Conservation (phyloP, 1,140 invertebrate genomes). For the Oncopodura yosiiana region DNA sequence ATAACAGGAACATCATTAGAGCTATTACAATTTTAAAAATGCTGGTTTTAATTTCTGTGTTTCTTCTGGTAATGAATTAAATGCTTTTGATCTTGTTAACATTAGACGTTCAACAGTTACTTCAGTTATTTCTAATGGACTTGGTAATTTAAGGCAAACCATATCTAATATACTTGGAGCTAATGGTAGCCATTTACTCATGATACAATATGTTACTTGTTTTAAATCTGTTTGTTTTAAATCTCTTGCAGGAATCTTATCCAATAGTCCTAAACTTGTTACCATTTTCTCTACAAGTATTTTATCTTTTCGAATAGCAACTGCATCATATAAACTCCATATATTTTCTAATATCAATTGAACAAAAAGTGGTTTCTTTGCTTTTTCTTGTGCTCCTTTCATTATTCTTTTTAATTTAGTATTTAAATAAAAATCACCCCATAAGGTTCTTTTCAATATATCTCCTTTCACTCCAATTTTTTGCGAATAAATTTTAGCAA, state of each 20-base stretch:
- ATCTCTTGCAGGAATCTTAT: conserved; percentile 66
- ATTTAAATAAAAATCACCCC: conserved; percentile 93
- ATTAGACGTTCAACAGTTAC: conserved; percentile 69
- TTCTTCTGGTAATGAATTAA: conserved; percentile 57
- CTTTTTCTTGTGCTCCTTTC: conserved; percentile 85
- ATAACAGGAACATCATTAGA: conserved; percentile 61
- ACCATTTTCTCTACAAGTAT: conserved; percentile 69
- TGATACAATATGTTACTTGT: conserved; percentile 67
- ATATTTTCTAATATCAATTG: conserved; percentile 91
- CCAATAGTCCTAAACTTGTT: conserved; percentile 67
- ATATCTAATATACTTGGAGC: conserved; percentile 52
- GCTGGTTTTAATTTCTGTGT: conserved; percentile 63
- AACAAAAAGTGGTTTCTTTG: conserved; percentile 92
- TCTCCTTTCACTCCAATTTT: conserved; percentile 59
- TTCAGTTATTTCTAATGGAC: conserved; percentile 63
- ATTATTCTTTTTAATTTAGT: conserved; percentile 73
- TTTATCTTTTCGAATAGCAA: conserved; percentile 67
- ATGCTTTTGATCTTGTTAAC: conserved; percentile 55
- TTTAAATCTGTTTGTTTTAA: conserved; percentile 65
- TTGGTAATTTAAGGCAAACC: conserved; percentile 68
- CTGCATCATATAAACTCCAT: conserved; percentile 80
- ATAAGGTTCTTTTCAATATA: conserved; percentile 67
- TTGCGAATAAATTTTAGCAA: conserved; percentile 73
- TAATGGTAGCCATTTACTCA: conserved; percentile 81
- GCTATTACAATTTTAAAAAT: conserved; percentile 62